A percentile compares a stretch with the other conserved stretches of the same genome.
These are phyloP conservation scores for Amphilophus citrinellus DNA, from an alignment of 2,113 vertebrate genomes.

Conservation along the genomic window DNA sequence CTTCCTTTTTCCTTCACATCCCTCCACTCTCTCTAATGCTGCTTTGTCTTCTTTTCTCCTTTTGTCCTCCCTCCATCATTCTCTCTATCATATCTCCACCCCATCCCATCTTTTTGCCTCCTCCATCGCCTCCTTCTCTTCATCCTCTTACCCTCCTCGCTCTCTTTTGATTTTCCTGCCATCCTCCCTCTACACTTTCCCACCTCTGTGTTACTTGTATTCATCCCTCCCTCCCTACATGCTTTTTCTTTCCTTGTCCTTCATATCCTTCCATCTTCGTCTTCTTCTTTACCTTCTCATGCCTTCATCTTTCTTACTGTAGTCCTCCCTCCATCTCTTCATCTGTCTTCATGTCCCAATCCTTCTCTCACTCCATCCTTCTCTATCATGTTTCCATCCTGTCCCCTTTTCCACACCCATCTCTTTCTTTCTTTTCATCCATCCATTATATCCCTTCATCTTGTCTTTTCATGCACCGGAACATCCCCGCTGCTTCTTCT, in stretches of 20 bases:
- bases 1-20: not conserved
- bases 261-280: not conserved
- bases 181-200: rapidly evolving
- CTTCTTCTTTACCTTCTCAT: not conserved
- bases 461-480: not conserved
- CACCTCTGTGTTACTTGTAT: not conserved
- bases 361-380: not conserved
- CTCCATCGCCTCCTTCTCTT: not conserved
- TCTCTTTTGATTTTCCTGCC: not conserved
- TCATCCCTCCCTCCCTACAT: not conserved
- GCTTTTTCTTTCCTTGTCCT: not conserved
- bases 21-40: not conserved
- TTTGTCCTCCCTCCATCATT: not conserved
- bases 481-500: not conserved
- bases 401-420: not conserved
- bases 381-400: not conserved
- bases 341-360: not conserved
- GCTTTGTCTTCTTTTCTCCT: not conserved
- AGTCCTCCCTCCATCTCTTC: not conserved
- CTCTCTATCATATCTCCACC: not conserved
- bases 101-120: not conserved
- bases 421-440: not conserved
- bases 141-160: rapidly evolving
- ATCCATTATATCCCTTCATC: not conserved
- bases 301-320: not conserved